Conservation (phyloP, 2,113 vertebrate genomes). For the Chloroceryle aenea region DNA sequence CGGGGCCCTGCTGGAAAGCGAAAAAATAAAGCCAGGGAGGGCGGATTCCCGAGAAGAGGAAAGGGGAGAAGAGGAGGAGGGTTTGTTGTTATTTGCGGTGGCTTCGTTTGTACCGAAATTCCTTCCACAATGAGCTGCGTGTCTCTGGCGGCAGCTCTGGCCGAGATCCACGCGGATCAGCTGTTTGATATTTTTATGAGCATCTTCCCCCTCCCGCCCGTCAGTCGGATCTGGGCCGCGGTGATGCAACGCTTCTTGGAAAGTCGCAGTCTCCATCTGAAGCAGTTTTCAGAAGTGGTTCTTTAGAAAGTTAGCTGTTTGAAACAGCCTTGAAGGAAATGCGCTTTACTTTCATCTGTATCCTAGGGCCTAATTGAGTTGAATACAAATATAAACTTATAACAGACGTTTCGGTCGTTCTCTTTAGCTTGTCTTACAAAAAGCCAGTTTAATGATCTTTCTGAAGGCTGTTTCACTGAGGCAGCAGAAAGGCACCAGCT, state of each 20-base stretch:
- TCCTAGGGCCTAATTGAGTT: constrained; percentile 71
- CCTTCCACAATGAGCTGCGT: not conserved
- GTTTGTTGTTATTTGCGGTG: constrained; percentile 4
- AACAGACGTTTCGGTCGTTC: constrained; percentile 64
- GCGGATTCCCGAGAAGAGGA: not conserved
- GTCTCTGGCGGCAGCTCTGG: not conserved
- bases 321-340: not conserved
- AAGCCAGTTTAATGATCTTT: constrained; percentile 70
- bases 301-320: not conserved
- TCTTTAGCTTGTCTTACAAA: constrained; percentile 56
- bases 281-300: not conserved
- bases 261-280: not conserved
- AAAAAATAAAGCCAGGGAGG: not conserved
- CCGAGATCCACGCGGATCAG: not conserved
- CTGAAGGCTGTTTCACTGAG: constrained; percentile 70
- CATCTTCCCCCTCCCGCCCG: not conserved
- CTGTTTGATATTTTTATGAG: not conserved
- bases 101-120: not conserved
- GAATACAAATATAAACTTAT: constrained; percentile 70
- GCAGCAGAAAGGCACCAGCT: constrained; percentile 69
- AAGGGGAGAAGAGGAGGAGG: not conserved
- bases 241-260: not conserved
- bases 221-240: not conserved
- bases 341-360: constrained; percentile 32
- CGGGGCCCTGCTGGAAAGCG: not conserved